These are phyloP conservation scores for Thamnophis sirtalis DNA, from an alignment of 2,113 vertebrate genomes.

Conservation along the genomic window DNA sequence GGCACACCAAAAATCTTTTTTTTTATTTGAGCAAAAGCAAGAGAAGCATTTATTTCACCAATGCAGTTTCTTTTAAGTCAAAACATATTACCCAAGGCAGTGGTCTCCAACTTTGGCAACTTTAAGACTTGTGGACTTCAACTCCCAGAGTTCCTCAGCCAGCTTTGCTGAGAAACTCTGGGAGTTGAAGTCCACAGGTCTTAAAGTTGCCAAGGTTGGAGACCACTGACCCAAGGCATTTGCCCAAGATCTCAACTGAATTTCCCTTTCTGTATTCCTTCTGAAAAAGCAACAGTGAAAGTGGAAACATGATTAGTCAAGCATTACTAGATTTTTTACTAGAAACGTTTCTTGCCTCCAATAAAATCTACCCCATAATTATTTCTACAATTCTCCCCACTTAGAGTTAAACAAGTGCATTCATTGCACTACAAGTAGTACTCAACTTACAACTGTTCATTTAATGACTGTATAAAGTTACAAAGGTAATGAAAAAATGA, in stretches of 20 bases:
- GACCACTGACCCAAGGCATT: too few species aligned
- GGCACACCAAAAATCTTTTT: neutral
- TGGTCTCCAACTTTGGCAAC: too few species aligned
- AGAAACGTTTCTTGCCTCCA: neutral
- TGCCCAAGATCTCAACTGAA: neutral
- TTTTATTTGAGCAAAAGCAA: neutral
- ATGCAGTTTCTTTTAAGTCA: neutral
- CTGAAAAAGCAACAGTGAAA: neutral
- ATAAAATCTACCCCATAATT: neutral
- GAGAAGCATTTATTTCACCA: neutral
- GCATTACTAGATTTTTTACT: neutral
- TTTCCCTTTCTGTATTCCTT: neutral
- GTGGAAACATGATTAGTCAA: neutral
- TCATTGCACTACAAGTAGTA: neutral
- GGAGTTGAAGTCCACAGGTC: too few species aligned
- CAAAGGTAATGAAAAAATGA: neutral
- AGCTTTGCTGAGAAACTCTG: too few species aligned
- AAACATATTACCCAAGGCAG: neutral
- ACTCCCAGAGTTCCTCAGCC: too few species aligned
- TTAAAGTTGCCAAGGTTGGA: too few species aligned
- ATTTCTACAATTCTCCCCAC: neutral
- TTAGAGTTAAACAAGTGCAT: neutral
- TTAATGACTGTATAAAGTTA: neutral
- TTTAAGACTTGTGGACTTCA: too few species aligned
- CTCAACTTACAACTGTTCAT: neutral